These are phyloP conservation scores for Actenoides hombroni DNA, from an alignment of 2,113 vertebrate genomes.

Conservation along the genomic window DNA sequence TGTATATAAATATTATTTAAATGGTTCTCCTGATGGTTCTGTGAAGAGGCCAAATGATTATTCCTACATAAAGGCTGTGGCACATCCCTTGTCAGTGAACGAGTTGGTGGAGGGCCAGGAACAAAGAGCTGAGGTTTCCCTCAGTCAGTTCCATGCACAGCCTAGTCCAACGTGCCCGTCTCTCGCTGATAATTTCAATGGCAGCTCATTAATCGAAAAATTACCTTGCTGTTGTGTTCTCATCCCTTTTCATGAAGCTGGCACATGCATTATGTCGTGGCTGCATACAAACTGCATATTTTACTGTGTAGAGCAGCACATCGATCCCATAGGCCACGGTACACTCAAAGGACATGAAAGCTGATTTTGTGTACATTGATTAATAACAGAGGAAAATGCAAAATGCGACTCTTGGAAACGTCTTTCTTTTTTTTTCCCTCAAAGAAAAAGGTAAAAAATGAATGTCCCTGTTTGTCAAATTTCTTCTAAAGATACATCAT, in stretches of 20 bases:
- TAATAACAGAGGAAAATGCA: not conserved
- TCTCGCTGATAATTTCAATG: not conserved
- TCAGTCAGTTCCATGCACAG: fast-evolving
- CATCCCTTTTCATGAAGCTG: not conserved
- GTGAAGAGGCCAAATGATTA: not conserved
- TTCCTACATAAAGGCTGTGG: not conserved
- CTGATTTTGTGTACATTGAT: not conserved
- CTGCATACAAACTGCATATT: not conserved
- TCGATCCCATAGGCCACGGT: not conserved
- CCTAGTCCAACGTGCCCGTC: not conserved
- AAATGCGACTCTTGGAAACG: not conserved
- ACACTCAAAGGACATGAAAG: not conserved
- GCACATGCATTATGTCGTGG: not conserved
- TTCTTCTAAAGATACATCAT: not conserved
- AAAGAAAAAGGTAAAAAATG: not conserved
- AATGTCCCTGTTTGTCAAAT: not conserved
- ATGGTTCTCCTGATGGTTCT: not conserved
- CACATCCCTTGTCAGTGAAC: not conserved
- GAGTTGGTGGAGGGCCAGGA: fast-evolving
- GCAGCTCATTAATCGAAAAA: not conserved
- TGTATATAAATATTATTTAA: not conserved
- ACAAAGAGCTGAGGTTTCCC: not conserved
- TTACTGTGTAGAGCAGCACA: not conserved
- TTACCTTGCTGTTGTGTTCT: not conserved
- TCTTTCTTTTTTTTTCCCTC: not conserved